These are phyloP conservation scores for Acanthis flammea DNA, from an alignment of 2,797 vertebrate species.

Conservation along the genomic window DNA sequence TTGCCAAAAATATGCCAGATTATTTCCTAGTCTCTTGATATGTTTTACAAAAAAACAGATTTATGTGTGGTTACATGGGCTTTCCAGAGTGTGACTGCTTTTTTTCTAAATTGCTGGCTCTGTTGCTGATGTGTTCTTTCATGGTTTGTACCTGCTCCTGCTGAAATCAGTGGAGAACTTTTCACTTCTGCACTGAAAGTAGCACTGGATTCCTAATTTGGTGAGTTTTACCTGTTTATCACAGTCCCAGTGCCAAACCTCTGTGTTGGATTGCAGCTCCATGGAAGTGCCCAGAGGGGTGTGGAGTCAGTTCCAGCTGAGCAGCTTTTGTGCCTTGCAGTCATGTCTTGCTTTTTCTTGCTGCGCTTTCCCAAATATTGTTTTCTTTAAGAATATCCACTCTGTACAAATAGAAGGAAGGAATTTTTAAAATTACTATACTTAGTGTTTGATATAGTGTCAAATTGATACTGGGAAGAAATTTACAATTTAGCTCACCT, in stretches of 20 bases:
- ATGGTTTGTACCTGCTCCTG: background rate
- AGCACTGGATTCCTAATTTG: background rate
- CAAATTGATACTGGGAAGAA: slow-evolving; percentile 33
- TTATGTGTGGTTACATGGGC: background rate
- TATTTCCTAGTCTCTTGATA: slow-evolving; percentile 3
- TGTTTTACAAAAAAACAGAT: background rate
- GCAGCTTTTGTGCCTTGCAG: background rate
- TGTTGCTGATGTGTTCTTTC: background rate
- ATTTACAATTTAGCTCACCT: slow-evolving; percentile 47
- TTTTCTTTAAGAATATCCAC: background rate
- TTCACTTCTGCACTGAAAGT: background rate
- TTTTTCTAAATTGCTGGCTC: background rate
- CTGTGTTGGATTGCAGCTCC: background rate
- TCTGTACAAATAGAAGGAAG: slow-evolving; percentile 18
- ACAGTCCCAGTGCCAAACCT: background rate
- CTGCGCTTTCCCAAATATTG: background rate
- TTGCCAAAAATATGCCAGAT: slow-evolving; percentile 25
- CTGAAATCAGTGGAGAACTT: background rate
- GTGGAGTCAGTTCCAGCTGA: background rate
- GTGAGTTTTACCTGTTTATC: background rate
- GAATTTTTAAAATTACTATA: slow-evolving; percentile 42
- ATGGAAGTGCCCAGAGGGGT: background rate
- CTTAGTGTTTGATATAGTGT: slow-evolving; percentile 52
- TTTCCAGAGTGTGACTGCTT: background rate
- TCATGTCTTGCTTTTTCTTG: background rate